A percentile compares a stretch with the other conserved stretches of the same genome.
Evolutionary conservation across 1,140 invertebrate species (phyloP).

Genomic region (Episyrphus balteatus): DNA sequence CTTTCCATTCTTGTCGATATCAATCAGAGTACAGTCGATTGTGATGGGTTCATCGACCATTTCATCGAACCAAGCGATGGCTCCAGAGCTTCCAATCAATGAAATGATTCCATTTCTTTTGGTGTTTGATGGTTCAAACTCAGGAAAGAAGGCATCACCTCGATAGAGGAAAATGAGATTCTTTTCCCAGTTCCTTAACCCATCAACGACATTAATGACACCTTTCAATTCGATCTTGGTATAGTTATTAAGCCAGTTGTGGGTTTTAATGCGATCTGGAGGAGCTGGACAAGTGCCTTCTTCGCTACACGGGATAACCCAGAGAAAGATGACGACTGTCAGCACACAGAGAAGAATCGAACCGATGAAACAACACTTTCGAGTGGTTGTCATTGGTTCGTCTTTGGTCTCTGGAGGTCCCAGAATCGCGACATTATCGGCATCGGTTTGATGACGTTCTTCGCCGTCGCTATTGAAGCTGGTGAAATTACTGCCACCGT

Average conservation of each 20-base stretch:
- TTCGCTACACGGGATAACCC: constrained; percentile 60
- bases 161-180: constrained; percentile 61
- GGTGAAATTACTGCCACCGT: constrained; percentile 21
- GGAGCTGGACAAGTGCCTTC: constrained; percentile 47
- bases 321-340: constrained; percentile 59
- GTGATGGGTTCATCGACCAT: constrained; percentile 50
- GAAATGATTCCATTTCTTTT: constrained; percentile 45
- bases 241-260: constrained; percentile 59
- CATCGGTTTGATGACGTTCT: constrained; percentile 12
- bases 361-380: constrained; percentile 51
- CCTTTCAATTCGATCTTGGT: constrained; percentile 60
- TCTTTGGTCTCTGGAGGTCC: constrained; percentile 12
- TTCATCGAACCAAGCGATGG: constrained; percentile 52
- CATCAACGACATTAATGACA: constrained; percentile 53
- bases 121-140: constrained; percentile 37
- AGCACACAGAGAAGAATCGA: constrained; percentile 59
- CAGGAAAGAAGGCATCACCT: constrained; percentile 48
- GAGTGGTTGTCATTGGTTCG: constrained; percentile 48
- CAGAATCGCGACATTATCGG: constrained; percentile 33
- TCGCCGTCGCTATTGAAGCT: constrained; percentile 33
- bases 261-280: constrained; percentile 41
- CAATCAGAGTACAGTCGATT: constrained; percentile 57
- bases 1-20: constrained; percentile 55
- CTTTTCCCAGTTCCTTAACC: constrained; percentile 44
- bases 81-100: constrained; percentile 49